These are phyloP conservation scores for Apostichopus leukothele DNA, from an alignment of 53 echinoderm and acorn worm genomes.

Conservation along the genomic window DNA sequence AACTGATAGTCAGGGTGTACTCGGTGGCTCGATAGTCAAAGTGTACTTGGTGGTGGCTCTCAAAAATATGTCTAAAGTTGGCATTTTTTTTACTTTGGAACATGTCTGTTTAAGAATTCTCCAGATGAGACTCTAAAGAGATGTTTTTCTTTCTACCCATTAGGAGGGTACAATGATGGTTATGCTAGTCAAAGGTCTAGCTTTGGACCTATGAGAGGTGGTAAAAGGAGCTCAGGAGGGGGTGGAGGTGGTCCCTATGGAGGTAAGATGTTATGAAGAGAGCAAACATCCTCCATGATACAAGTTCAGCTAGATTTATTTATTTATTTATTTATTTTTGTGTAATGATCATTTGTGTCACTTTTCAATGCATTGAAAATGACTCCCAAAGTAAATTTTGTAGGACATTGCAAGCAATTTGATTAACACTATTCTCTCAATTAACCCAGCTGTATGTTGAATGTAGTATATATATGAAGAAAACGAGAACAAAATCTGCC, in stretches of 20 bases:
- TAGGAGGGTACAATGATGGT: conserved; percentile 28
- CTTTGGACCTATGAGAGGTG: conserved; percentile 42
- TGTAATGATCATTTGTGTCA: background rate
- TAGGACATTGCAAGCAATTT: no score
- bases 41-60: no score
- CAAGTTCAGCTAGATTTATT: background rate
- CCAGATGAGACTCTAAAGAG: background rate
- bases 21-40: no score
- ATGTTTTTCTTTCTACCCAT: conserved; percentile 10
- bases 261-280: conserved; percentile 3
- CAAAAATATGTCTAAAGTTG: no score
- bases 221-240: conserved; percentile 7
- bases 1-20: no score
- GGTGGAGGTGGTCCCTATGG: conserved; percentile 39
- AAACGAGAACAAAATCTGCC: no score
- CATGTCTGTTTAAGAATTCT: background rate
- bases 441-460: no score
- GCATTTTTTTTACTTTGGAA: no score
- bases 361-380: background rate
- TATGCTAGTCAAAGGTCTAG: conserved; percentile 15
- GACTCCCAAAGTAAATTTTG: no score
- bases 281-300: conserved; percentile 4
- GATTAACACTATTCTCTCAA: no score
- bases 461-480: no score
- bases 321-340: background rate